These are phyloP conservation scores for Drosophila ananassae DNA, from an alignment of 1,140 invertebrate genomes.

Conservation along the genomic window DNA sequence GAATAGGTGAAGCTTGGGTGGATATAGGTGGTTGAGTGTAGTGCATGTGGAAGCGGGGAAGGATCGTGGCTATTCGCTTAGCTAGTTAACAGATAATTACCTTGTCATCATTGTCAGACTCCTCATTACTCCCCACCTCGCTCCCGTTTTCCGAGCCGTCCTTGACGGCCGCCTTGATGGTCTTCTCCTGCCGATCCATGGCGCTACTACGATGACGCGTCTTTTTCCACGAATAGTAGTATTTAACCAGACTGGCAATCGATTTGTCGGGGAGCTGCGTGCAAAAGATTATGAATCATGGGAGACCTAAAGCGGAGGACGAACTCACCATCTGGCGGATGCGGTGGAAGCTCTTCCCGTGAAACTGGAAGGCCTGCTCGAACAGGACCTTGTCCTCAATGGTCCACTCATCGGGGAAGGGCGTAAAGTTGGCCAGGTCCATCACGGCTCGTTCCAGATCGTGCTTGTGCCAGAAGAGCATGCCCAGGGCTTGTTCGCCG, in stretches of 20 bases:
- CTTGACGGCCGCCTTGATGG: conserved; percentile 85
- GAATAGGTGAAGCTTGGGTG: conserved; percentile 14
- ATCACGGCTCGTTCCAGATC: conserved; percentile 95
- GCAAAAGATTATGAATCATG: too few relatives aligned
- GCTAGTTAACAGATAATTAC: conserved; percentile 86
- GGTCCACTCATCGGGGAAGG: conserved; percentile 99
- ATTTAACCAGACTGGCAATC: conserved; percentile 97
- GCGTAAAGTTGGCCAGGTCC: conserved; percentile 98
- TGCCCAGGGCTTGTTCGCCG: conserved; percentile 97
- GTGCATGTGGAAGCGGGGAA: conserved; percentile 15
- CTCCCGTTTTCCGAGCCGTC: conserved; percentile 91
- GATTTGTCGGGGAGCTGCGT: conserved; percentile 96
- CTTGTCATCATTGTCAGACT: conserved; percentile 95
- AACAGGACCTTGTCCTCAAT: conserved; percentile 99
- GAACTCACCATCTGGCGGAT: conserved; percentile 96
- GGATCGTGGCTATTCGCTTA: conserved; percentile 29
- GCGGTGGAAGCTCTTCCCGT: conserved; percentile 98
- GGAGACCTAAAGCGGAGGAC: too few relatives aligned
- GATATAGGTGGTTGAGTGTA: not conserved
- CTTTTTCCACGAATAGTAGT: conserved; percentile 99
- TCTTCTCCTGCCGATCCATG: conserved; percentile 91
- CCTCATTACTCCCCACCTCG: conserved; percentile 91
- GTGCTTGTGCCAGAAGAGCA: conserved; percentile 99
- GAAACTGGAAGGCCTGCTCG: conserved; percentile 99
- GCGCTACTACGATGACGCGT: conserved; percentile 95